A percentile compares a stretch with the other conserved stretches of the same genome.
Evolutionary conservation across 2,888 invertebrate species (phyloP).

Genomic region (Panopea generosa): DNA sequence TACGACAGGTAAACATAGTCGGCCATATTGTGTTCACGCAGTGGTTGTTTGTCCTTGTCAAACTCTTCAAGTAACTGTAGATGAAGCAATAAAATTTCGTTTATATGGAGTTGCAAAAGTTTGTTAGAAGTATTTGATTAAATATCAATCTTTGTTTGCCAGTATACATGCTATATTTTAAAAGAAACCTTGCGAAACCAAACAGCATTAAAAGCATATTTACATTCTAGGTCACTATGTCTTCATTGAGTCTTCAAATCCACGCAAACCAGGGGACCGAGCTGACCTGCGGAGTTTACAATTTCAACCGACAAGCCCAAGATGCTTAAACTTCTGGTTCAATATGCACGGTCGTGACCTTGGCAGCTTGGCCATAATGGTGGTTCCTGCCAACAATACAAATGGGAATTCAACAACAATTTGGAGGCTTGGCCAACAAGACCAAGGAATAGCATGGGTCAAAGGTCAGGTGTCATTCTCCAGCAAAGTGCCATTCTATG

Average conservation of each 20-base stretch:
- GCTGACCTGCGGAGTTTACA: constrained; percentile 66
- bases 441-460: constrained; percentile 70
- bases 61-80: too few relatives aligned
- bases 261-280: constrained; percentile 86
- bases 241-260: constrained; percentile 88
- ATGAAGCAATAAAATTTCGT: too few relatives aligned
- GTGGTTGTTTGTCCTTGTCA: too few relatives aligned
- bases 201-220: too few relatives aligned
- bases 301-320: constrained; percentile 65
- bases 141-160: too few relatives aligned
- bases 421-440: constrained; percentile 69
- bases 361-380: constrained; percentile 69
- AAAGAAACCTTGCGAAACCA: too few relatives aligned
- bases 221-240: constrained; percentile 85
- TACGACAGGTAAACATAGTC: constrained; percentile 56
- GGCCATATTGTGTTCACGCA: too few relatives aligned
- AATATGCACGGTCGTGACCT: constrained; percentile 77
- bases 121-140: too few relatives aligned
- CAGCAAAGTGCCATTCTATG: constrained; percentile 69
- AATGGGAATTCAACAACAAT: constrained; percentile 62
- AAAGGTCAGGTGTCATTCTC: constrained; percentile 68
- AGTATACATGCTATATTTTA: too few relatives aligned
- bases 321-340: constrained; percentile 80
- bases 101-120: too few relatives aligned
- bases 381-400: constrained; percentile 54